Evolutionary conservation across 2,113 vertebrate genomes (phyloP), one percentile per base, ranked within the genome.

Genomic region (Gavia stellata): DNA sequence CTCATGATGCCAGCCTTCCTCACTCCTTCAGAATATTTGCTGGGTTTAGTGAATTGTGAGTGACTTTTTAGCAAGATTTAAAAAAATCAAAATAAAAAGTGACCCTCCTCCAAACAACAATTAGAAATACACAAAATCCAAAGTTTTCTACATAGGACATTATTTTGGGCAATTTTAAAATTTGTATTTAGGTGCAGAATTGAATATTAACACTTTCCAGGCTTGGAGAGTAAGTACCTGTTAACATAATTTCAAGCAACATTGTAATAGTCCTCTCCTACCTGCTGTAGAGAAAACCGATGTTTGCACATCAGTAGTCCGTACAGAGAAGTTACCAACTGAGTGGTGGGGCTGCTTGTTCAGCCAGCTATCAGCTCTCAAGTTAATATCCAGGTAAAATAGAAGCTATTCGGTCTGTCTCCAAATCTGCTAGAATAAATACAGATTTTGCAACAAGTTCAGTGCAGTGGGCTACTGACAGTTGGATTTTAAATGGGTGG

Each of bases 401-500:
- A 2, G 7, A 5, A 79, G 14, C 40, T 4, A 1, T 38, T 33
- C 3, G 2, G 7, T 26, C 36, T 26, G 31, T 11, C 63, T 45
- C 29, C 68, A 53, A 3, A 14, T 20, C 24, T 14, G 25, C 49
- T 42, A 1, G 25, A 19, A 9, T 3, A 14, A 42, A 40, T 1
- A 1, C 8, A 0, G 24, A 9, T 5, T 14, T 17, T n/a, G 59
- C 0, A 7, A 5, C 14, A 2, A 36, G 50, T 20, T 71, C 28
- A 1, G 49, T 5, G 71, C 59, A 7, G 17, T 2, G 66, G 53
- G 53, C 31, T 42, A 0, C 4, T 3, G 24, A 2, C 34, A 2
- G 24, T 2, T 23, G 18, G 36, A 0, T 40, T 12, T 9, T 1
- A 3, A 9, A 2, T 0, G 9, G 5, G 6, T 0, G 2, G 12